Evolutionary conservation across 2,797 vertebrate species (phyloP).

Genomic region (Microcaecilia unicolor): DNA sequence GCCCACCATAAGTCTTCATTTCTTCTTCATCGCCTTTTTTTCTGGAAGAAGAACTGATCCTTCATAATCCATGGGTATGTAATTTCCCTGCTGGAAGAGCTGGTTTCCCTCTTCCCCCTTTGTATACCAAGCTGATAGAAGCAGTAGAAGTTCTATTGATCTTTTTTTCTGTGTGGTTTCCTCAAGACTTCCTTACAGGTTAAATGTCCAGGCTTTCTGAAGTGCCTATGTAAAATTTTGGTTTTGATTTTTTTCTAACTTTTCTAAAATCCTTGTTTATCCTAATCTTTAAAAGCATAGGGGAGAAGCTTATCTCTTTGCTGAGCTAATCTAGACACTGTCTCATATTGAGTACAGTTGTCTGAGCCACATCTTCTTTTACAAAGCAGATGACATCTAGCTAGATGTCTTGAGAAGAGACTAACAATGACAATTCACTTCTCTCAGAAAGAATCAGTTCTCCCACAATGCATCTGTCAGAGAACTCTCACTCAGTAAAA

Average conservation of each 20-base stretch:
- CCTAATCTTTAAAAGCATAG: conserved; percentile 72
- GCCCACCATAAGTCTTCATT: conserved; percentile 61
- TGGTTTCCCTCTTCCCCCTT: conserved; percentile 48
- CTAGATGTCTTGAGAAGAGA: conserved; percentile 89
- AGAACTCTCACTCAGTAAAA: conserved; percentile 79
- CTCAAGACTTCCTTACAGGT: conserved; percentile 63
- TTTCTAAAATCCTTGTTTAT: conserved; percentile 58
- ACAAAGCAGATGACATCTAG: conserved; percentile 88
- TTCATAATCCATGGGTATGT: conserved; percentile 77
- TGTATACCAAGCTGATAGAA: conserved; percentile 90
- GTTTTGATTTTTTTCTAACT: conserved; percentile 68
- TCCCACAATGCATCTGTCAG: conserved; percentile 97
- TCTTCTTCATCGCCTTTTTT: conserved; percentile 49
- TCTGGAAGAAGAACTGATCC: conserved; percentile 63
- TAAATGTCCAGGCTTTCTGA: conserved; percentile 59
- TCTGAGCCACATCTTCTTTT: conserved; percentile 84
- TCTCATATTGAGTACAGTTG: conserved; percentile 66
- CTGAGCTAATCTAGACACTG: conserved; percentile 66
- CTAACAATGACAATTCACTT: conserved; percentile 96
- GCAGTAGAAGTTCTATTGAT: conserved; percentile 83
- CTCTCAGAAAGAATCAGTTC: conserved; percentile 90
- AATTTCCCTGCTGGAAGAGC: conserved; percentile 61
- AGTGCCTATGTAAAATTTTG: conserved; percentile 52
- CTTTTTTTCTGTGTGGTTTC: conserved; percentile 63
- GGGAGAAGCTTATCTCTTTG: conserved; percentile 69